Percentiles rank a stretch among this genome's conserved stretches.
Conservation (phyloP, 2,888 invertebrate species). For the Xylota sylvarum region DNA sequence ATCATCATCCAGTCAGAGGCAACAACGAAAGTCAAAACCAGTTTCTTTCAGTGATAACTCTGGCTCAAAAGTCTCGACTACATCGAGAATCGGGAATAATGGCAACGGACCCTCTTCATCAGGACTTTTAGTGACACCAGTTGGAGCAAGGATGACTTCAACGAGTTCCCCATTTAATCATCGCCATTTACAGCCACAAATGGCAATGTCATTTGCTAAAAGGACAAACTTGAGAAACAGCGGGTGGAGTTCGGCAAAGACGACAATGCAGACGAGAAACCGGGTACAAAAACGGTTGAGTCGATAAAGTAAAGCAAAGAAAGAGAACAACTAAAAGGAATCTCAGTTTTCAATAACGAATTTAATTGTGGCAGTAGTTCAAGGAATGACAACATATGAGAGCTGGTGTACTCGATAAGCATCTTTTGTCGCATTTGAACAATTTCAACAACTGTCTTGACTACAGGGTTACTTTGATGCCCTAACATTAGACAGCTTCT, state of each 20-base stretch:
- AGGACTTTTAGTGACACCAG: not conserved
- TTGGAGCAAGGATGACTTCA: not conserved
- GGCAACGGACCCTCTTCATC: not conserved
- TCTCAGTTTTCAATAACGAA: slow-evolving; percentile 30
- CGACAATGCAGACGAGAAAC: slow-evolving; percentile 78
- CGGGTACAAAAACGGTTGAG: slow-evolving; percentile 79
- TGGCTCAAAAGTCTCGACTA: slow-evolving; percentile 14
- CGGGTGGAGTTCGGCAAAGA: slow-evolving; percentile 80
- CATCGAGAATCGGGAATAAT: slow-evolving; percentile 14
- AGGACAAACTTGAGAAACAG: slow-evolving; percentile 71
- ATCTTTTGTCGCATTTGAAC: not conserved
- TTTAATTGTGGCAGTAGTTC: not conserved
- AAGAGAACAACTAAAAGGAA: slow-evolving; percentile 7
- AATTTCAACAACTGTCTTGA: not conserved
- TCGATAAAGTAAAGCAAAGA: slow-evolving; percentile 58
- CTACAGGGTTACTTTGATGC: not conserved
- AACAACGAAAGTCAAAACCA: slow-evolving; percentile 52
- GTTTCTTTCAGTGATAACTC: slow-evolving; percentile 47
- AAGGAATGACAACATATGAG: not conserved
- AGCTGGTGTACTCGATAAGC: not conserved
- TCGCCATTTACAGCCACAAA: slow-evolving; percentile 41
- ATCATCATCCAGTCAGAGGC: slow-evolving; percentile 32
- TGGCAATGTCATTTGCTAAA: slow-evolving; percentile 59
- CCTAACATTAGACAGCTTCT: not conserved
- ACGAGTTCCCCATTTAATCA: slow-evolving; percentile 17